Conservation (phyloP, 2,797 vertebrate genomes). For the Bovichtus diacanthus region DNA sequence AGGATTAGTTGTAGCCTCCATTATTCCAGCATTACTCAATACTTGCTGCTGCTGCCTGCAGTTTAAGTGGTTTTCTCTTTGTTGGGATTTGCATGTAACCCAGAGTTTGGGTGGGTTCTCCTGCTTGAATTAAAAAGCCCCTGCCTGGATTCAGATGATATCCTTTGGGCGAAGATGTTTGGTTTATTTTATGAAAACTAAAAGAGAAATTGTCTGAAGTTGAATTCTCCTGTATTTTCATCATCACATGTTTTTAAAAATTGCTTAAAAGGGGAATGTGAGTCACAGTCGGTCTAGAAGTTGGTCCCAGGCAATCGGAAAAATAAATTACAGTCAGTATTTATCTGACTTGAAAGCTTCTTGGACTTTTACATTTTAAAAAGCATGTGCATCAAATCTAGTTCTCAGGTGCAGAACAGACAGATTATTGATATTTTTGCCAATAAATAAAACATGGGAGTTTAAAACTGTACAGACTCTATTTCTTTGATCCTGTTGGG, state of each 20-base stretch:
- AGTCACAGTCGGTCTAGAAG: neutral
- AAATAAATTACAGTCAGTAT: neutral
- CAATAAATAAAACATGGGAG: slow-evolving; percentile 33
- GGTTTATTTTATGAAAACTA: slow-evolving; percentile 13
- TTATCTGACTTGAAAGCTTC: slow-evolving; percentile 2
- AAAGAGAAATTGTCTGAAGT: neutral
- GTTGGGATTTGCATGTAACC: slow-evolving; percentile 66
- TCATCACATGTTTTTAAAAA: neutral
- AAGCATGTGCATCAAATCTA: slow-evolving; percentile 37
- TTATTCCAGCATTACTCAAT: slow-evolving; percentile 44
- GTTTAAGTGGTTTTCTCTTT: slow-evolving; percentile 53
- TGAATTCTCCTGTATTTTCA: slow-evolving; percentile 16
- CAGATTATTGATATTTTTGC: slow-evolving; percentile 21
- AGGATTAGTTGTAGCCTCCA: slow-evolving; percentile 46
- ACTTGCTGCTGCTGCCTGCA: slow-evolving; percentile 58
- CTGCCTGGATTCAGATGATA: neutral
- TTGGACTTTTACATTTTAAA: slow-evolving; percentile 23
- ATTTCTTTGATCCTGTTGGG: slow-evolving; percentile 1
- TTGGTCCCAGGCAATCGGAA: too few relatives aligned
- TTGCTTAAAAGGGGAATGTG: neutral
- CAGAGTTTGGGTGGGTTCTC: slow-evolving; percentile 33
- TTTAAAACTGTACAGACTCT: slow-evolving; percentile 2
- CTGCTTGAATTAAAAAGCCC: slow-evolving; percentile 56
- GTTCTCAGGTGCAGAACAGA: slow-evolving; percentile 48
- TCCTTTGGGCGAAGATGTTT: slow-evolving; percentile 13